Conservation (phyloP, 2,888 invertebrate species). For the Stenchaetothrips biformis region DNA sequence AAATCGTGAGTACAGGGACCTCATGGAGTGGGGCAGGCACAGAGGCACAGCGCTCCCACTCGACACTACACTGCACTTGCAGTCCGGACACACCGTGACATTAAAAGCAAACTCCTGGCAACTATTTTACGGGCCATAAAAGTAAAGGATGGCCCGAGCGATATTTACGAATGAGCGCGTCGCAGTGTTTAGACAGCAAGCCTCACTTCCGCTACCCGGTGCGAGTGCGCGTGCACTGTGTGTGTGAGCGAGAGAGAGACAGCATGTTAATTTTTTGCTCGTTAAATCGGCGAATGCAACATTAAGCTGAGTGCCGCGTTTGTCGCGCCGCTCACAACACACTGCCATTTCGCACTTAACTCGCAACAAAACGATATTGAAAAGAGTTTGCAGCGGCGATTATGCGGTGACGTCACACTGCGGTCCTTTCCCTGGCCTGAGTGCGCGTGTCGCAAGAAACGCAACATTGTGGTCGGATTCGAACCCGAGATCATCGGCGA, state of each 20-base stretch:
- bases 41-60: too few species aligned
- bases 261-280: constrained; percentile 21
- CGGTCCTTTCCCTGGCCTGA: too few species aligned
- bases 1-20: neutral
- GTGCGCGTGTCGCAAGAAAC: neutral
- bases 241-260: neutral
- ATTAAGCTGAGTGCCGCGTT: too few species aligned
- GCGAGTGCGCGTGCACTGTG: neutral
- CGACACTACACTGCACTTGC: neutral
- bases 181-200: neutral
- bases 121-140: constrained; percentile 17
- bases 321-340: too few species aligned
- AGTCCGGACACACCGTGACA: constrained; percentile 9
- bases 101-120: neutral
- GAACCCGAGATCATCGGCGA: neutral
- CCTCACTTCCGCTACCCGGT: too few species aligned
- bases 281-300: neutral
- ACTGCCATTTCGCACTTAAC: too few species aligned
- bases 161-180: constrained; percentile 15
- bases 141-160: constrained; percentile 22
- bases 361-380: too few species aligned
- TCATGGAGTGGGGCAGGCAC: neutral
- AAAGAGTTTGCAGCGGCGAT: too few species aligned
- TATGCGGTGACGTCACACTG: too few species aligned
- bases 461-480: neutral